Base-by-base conservation (phyloP, 2,113 vertebrate genomes). In the Sebastes schlegelii region DNA sequence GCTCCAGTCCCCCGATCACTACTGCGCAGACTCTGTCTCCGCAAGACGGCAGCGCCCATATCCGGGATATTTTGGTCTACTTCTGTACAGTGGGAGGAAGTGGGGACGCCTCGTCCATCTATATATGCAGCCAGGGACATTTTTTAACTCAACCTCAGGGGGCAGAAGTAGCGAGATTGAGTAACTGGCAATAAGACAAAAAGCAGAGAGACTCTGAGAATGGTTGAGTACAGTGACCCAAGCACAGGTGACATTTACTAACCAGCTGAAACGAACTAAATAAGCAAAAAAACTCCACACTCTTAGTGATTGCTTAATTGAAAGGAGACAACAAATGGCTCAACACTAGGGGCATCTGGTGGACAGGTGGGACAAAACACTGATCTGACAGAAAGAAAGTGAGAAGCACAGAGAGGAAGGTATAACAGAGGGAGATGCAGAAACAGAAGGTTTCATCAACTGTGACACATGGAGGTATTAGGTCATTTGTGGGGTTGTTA, bases 331-430 rank as follows among this genome's bases (percentile, higher is more conserved):
- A 1, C 5, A 34, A 66, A 21, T 0, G 58, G 26, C 17, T 86
- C 17, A 65, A 82, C 88, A 83, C 74, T 85, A 81, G 52, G 85
- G 88, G 76, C 86, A 83, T 85, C 88, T 91, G 76, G 82, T 91
- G 86, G 84, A 87, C 86, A 92, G 86, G 89, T 86, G 78, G n/a
- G 13, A 88, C 61, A 84, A 26, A 58, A 61, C 82, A 43, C 21
- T 71, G 74, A 70, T 49, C 46, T 43, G 40, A 17, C 5, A 55
- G 23, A 66, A 11, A 43, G 10, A 65, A 60, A 73, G 16, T 12
- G 26, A 52, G 42, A 63, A 10, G 4, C 6, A 46, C 5, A 60
- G 61, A n/a, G 19, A n/a, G 11, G 45, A 46, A 26, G 6, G 9
- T 8, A 66, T 43, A 76, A 73, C 17, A 51, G 13, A 19, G n/a